These are phyloP conservation scores for Notoglanidium macrostoma DNA, from an alignment of 2,797 vertebrate species.

Conservation along the genomic window DNA sequence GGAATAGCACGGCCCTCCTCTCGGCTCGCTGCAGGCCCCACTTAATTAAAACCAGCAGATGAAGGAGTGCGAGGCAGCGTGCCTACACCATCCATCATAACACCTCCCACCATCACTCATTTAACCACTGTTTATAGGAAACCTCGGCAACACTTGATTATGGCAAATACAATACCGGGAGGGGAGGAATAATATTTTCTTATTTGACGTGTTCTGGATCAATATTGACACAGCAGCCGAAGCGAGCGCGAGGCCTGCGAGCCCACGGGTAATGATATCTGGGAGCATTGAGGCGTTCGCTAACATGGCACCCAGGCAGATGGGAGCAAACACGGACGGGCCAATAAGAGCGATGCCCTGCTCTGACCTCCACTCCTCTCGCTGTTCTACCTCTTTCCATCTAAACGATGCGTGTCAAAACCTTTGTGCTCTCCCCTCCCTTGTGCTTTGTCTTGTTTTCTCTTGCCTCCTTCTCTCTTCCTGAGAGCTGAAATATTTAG, in stretches of 20 bases:
- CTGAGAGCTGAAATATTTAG: constrained; percentile 74
- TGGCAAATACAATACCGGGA: constrained; percentile 37
- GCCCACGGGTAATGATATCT: constrained; percentile 46
- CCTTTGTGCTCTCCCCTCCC: constrained; percentile 46
- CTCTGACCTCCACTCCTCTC: constrained; percentile 70
- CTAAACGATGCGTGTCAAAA: constrained; percentile 61
- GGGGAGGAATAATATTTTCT: constrained; percentile 44
- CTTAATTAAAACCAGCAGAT: constrained; percentile 63
- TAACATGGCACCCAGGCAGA: constrained; percentile 41
- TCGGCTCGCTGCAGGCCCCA: constrained; percentile 67
- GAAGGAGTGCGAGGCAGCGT: constrained; percentile 40
- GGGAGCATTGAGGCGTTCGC: constrained; percentile 37
- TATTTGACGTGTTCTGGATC: constrained; percentile 32
- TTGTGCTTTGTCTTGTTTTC: constrained; percentile 52
- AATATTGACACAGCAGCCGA: constrained; percentile 48
- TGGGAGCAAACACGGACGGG: constrained; percentile 59
- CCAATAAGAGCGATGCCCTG: constrained; percentile 72
- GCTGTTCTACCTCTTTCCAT: constrained; percentile 61
- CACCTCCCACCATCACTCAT: constrained; percentile 48
- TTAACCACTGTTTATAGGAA: constrained; percentile 52
- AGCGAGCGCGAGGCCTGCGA: background rate
- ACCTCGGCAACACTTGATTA: constrained; percentile 42
- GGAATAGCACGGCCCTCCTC: constrained; percentile 47
- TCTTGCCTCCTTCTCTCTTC: constrained; percentile 55
- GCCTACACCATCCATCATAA: constrained; percentile 44